Base-by-base conservation (phyloP, 2,113 vertebrate genomes). In the Chaetodon auriga region DNA sequence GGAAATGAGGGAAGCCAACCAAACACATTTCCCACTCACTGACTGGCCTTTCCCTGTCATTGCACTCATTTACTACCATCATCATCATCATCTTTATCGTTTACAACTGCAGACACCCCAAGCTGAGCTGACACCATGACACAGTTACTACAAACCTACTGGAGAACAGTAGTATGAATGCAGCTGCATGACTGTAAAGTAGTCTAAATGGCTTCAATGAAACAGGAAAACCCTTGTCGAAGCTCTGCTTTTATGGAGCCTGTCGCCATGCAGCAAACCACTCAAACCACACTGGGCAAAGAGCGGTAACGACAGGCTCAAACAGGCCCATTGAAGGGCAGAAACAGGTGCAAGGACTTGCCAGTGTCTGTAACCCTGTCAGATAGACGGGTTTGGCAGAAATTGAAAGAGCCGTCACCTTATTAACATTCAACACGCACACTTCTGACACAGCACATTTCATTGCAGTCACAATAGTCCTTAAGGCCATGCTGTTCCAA, bases 391-490 rank as follows among this genome's bases (percentile, higher is more conserved):
- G 68, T 80, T 86, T 87, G 80, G 84, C 89, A 88, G 78, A 85
- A 87, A 87, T 38, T 80, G 78, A 89, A 86, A 91, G 89, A 88
- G 75, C 49, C 51, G 69, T 84, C 55, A 51, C 62, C 58, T 78
- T 57, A 87, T 91, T 89, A 83, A 84, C 80, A 90, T 87, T 92
- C 86, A 89, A 83, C 55, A 62, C 83, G 72, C 53, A 83, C 75
- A 58, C 78, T 75, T 92, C 78, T 92, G 90, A 95, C 88, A 80
- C 88, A 87, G 89, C 91, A 91, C 80, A 90, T 92, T 93, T 89
- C 68, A 86, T 54, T 79, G 62, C 66, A 84, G 60, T 89, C 66
- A 86, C 78, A 86, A 78, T 64, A 60, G 73, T 25, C 75, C 74
- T 82, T 88, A 60, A 68, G 79, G 60, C 85, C 81, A 64, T 23